Percentiles rank a stretch among this genome's conserved stretches.
phyloP scores from a whole-genome alignment of 2,113 vertebrate genomes.

The Silurus meridionalis region DNA sequence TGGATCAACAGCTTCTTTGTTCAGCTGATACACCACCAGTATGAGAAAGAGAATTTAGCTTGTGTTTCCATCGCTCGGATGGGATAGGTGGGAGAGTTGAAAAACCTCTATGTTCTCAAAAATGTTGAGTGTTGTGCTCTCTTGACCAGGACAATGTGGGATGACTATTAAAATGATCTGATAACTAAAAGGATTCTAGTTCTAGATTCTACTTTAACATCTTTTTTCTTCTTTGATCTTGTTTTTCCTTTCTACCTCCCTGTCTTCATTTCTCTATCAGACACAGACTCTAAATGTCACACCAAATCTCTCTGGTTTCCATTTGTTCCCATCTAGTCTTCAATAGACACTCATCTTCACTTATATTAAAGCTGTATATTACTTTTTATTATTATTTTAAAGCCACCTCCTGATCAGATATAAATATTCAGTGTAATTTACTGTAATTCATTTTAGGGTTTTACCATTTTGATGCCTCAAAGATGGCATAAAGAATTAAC shows the following conservation, averaged over 20 bases:
- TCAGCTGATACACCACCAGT: constrained; percentile 35
- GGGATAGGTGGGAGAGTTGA: constrained; percentile 52
- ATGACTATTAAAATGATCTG: background rate
- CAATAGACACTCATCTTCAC: background rate
- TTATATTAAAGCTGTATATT: background rate
- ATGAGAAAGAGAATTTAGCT: constrained; percentile 51
- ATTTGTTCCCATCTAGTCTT: background rate
- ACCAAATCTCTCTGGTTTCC: background rate
- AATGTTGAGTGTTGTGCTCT: background rate
- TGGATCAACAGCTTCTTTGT: constrained; percentile 52
- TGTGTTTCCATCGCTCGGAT: constrained; percentile 54
- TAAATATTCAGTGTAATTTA: background rate
- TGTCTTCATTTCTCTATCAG: background rate
- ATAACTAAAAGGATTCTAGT: background rate
- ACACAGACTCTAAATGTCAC: background rate
- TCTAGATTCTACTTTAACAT: too few relatives aligned
- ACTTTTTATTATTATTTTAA: background rate
- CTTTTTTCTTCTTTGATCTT: background rate
- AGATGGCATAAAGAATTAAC: background rate
- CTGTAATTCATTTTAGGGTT: background rate
- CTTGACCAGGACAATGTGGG: background rate
- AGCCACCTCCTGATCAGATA: background rate
- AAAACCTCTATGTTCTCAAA: constrained; percentile 28
- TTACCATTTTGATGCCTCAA: background rate
- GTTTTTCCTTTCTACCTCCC: background rate